Base-by-base conservation (phyloP, 2,888 invertebrate genomes). In the Calameuta pallipes region DNA sequence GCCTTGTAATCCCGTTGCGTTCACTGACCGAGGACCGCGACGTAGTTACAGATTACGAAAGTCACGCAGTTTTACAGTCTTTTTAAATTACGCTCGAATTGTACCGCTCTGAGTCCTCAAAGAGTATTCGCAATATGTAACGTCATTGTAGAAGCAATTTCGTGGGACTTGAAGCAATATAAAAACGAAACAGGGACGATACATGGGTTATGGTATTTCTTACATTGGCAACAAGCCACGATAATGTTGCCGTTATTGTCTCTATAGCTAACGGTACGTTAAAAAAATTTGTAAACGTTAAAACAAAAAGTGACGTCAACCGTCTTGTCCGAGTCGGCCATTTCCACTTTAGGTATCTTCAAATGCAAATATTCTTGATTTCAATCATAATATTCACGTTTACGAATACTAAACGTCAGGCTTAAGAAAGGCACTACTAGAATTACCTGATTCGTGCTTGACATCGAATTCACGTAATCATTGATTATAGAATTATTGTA, bases 1-100 rank as follows among this genome's bases (percentile, higher is more conserved):
- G 75, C 80, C 74, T 76, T 71, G 80, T 80, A 80, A 82, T 82
- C 85, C 87, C 88, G 88, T 87, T 89, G 89, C 88, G 89, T 88
- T 89, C 89, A 88, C 86, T 88, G 89, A 88, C 87, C 89, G 87
- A 86, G 83, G 85, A 85, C 82, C 77, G 75, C 77, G 73, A 76
- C 76, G 71, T 56, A 75, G 12, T 70, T 35, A 73, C 75, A 74
- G 81, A 85, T 88, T 86, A 83, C 83, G 83, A 85, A 82, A 87
- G 82, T 78, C 68, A 82, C 76, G 83, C 78, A 77, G 76, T 79
- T 79, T 79, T 81, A 74, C 37, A 36, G 56, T 23, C 74, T 71
- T 31, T 70, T 71, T 31, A 15, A 71, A 71, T 71, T 71, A 34
- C 23, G 1, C 71, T 31, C 33, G 31, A 71, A 71, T 71, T 31